Conservation (phyloP, 2,888 invertebrate genomes). For the Andrena dorsata region DNA sequence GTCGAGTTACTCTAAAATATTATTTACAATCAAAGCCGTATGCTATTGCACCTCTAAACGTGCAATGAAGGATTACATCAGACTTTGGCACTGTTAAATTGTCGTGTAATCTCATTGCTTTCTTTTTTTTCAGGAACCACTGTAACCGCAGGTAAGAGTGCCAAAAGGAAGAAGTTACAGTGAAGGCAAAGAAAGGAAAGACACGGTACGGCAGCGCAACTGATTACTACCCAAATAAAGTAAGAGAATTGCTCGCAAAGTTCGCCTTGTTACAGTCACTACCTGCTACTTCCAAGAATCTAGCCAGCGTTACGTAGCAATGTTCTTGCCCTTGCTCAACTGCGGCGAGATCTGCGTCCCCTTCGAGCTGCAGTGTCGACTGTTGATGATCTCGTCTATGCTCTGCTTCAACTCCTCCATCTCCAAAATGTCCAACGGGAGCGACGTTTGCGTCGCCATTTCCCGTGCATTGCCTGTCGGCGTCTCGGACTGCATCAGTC, state of each 20-base stretch:
- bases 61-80: slow-evolving; percentile 13
- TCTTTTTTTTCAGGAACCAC: slow-evolving; percentile 74
- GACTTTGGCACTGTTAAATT: slow-evolving; percentile 31
- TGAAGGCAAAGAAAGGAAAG: slow-evolving; percentile 46
- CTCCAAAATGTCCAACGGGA: slow-evolving; percentile 82
- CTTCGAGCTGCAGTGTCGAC: slow-evolving; percentile 81
- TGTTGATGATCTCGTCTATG: slow-evolving; percentile 83
- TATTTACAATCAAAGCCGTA: slow-evolving; percentile 44
- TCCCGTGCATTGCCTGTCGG: slow-evolving; percentile 78
- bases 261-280: slow-evolving; percentile 14
- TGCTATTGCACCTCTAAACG: slow-evolving; percentile 26
- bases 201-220: slow-evolving; percentile 8
- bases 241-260: slow-evolving; percentile 20
- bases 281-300: slow-evolving; percentile 37
- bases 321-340: slow-evolving; percentile 77
- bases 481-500: slow-evolving; percentile 76
- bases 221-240: slow-evolving; percentile 22
- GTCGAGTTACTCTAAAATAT: slow-evolving; percentile 22
- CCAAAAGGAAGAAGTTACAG: slow-evolving; percentile 75
- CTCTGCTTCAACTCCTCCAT: slow-evolving; percentile 84
- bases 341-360: slow-evolving; percentile 82
- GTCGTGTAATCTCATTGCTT: slow-evolving; percentile 52
- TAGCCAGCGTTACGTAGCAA: slow-evolving; percentile 46
- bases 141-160: slow-evolving; percentile 68
- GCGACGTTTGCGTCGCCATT: slow-evolving; percentile 83